Base-by-base conservation (phyloP, 2,797 vertebrate genomes). In the Pangasius krempfi region DNA sequence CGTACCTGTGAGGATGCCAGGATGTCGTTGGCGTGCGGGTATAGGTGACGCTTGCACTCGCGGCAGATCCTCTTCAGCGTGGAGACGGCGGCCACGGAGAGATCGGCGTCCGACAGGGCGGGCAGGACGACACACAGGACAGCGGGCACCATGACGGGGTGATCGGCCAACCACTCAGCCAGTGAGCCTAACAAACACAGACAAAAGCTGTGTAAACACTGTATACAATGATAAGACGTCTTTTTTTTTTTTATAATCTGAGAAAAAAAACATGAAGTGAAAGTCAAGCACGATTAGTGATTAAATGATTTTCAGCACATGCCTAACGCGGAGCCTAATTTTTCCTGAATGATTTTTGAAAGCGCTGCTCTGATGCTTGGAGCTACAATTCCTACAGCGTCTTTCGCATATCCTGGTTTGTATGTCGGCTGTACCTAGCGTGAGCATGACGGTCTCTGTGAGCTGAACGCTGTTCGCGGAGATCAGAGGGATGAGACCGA, bases 41-140 rank as follows among this genome's bases (percentile, higher is more conserved):
- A 94, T 76, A 99, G 96, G 94, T 98, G 97, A 0, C 97, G 96
- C 88, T 97, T 97, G 94, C 99, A 99, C 94, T 99, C 99, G 84
- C 99, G 96, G 93, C 99, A 99, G 94, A 99, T 98, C 94, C 98
- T 98, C 95, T 99, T 99, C 90, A 99, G 95, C 2, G 99, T 99
- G 64, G 99, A 99, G 66, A 99, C 97, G 0, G 98, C 98, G 91
- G 98, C 98, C 90, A 99, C 97, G 1, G 98, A 99, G 89, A 99
- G 97, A 93, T 99, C 98, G 0, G 97, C 94, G 92, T 99, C 98
- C 88, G 95, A 96, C 64, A 99, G 94, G 86, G 98, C 98, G 88
- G 98, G 98, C 18, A 99, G 96, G 90, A 99, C 98, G 92, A 99
- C 96, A 1, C 98, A 97, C 91, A 99, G 95, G 58, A 99, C 97